Conservation (phyloP, 2,888 invertebrate species). For the Lasioglossum malachurum region DNA sequence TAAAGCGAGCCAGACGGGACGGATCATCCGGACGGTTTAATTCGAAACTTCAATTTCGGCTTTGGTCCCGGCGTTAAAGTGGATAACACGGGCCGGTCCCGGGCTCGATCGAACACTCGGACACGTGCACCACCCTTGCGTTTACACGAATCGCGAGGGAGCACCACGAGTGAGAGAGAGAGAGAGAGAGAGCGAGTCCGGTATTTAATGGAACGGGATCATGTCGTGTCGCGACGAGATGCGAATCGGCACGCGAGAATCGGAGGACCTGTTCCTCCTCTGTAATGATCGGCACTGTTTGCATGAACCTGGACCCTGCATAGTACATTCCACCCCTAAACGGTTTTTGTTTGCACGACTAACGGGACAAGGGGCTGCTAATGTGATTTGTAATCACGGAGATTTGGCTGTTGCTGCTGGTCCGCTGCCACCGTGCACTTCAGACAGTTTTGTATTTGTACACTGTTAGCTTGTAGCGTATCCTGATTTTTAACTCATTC, state of each 20-base stretch:
- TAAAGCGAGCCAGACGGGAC: conserved; percentile 66
- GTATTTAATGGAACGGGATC: conserved; percentile 4
- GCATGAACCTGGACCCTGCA: neutral
- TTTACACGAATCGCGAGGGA: conserved; percentile 39
- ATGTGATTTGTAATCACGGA: neutral
- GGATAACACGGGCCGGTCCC: conserved; percentile 66
- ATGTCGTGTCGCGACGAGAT: conserved; percentile 16
- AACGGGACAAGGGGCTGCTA: conserved; percentile 3
- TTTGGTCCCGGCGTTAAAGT: conserved; percentile 70
- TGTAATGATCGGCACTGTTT: conserved; percentile 2
- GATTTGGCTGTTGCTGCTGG: neutral
- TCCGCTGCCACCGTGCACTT: neutral
- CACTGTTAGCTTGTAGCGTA: too few relatives aligned
- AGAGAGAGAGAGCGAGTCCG: neutral
- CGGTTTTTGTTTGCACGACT: conserved; percentile 5
- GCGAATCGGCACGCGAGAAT: conserved; percentile 20
- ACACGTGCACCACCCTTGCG: conserved; percentile 33
- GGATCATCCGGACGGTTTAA: conserved; percentile 77
- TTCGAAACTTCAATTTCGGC: conserved; percentile 81
- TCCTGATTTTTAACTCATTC: too few relatives aligned
- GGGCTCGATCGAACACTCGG: conserved; percentile 57
- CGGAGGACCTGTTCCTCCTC: conserved; percentile 14
- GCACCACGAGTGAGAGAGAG: neutral
- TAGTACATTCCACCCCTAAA: neutral
- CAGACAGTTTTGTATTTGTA: neutral